Conservation (phyloP, 2,888 invertebrate species). For the Timema podura region DNA sequence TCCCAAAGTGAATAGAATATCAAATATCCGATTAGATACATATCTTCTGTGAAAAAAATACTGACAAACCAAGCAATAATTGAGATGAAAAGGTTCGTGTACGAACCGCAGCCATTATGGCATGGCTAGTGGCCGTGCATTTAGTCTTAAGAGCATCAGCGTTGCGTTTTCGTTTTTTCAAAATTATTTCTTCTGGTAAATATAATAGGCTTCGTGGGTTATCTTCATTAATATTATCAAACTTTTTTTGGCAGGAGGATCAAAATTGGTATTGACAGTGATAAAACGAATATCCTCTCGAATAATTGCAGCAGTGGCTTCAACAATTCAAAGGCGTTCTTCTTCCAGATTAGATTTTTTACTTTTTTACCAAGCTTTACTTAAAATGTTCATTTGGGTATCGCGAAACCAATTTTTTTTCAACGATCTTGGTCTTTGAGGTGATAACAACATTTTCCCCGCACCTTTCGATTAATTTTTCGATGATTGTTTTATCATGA, state of each 20-base stretch:
- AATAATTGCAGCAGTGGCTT: constrained; percentile 40
- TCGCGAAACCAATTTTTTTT: not conserved
- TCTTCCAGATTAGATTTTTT: constrained; percentile 37
- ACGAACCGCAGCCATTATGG: constrained; percentile 6
- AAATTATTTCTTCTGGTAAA: not conserved
- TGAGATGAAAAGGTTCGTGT: constrained; percentile 36
- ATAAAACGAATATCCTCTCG: too few species aligned
- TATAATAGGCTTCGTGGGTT: too few species aligned
- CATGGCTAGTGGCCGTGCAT: not conserved
- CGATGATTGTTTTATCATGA: constrained; percentile 39
- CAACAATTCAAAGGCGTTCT: constrained; percentile 40
- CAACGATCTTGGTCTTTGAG: not conserved
- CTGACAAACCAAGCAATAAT: constrained; percentile 38
- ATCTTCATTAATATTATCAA: too few species aligned
- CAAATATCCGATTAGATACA: constrained; percentile 39
- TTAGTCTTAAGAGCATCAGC: not conserved
- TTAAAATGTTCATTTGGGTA: constrained; percentile 39
- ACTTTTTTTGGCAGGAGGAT: too few species aligned
- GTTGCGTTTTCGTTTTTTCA: not conserved
- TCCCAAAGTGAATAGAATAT: constrained; percentile 40
- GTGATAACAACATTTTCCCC: not conserved
- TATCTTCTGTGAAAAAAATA: constrained; percentile 40
- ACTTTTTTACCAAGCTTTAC: constrained; percentile 41
- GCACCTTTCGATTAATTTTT: not conserved
- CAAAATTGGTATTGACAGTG: too few species aligned